phyloP scores from a whole-genome alignment of 37 sponge, comb jelly and placozoan genomes.

The Eunapius fragilis region DNA sequence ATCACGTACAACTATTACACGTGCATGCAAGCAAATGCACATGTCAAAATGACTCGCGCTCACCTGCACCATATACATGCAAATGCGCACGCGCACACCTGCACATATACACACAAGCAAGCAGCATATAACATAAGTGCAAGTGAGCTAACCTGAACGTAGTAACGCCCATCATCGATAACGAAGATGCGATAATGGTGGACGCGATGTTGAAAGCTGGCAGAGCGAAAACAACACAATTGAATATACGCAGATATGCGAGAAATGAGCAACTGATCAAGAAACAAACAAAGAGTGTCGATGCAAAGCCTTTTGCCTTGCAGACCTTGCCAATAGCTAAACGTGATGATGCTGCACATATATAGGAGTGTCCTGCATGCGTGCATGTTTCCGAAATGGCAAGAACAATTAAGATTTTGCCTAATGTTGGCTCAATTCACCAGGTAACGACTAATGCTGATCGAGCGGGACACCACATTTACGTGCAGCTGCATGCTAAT shows the following conservation, averaged over 20 bases:
- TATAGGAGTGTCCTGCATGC: background rate
- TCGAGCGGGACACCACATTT: no score
- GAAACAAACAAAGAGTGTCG: background rate
- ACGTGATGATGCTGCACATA: background rate
- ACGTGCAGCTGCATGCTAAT: background rate
- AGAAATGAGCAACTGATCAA: background rate
- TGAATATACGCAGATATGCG: background rate
- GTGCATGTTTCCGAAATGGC: background rate
- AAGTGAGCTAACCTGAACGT: constrained; percentile 51
- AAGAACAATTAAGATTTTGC: background rate
- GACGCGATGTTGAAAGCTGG: constrained; percentile 68
- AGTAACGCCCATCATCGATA: constrained; percentile 56
- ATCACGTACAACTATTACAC: no score
- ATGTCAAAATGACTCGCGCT: constrained; percentile 10
- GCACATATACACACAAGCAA: background rate
- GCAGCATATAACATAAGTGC: background rate
- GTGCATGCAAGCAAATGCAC: no score
- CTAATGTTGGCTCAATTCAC: background rate
- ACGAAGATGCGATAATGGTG: constrained; percentile 91
- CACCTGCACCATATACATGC: constrained; percentile 14
- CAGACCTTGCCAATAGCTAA: background rate
- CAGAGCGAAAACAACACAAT: background rate
- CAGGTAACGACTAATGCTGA: background rate
- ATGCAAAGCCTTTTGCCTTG: background rate
- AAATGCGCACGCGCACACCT: background rate